Conservation (phyloP, 2,888 invertebrate genomes). For the Plebejus anna region DNA sequence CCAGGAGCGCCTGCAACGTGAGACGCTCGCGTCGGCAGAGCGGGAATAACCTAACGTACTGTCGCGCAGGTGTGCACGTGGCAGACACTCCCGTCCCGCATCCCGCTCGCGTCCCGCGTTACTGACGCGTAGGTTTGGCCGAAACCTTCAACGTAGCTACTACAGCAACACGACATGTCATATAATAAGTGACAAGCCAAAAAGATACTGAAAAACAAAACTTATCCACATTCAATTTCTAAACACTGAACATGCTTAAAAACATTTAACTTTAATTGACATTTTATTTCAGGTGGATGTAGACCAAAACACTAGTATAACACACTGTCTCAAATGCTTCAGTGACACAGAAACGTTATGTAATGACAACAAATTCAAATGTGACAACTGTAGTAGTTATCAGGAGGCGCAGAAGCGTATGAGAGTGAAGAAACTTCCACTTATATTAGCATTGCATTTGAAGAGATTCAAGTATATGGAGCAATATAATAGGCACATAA, state of each 20-base stretch:
- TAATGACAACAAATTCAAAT: conserved; percentile 99
- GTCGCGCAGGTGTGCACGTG: no score
- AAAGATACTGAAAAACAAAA: not conserved
- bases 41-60: no score
- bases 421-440: conserved; percentile 98
- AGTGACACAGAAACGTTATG: conserved; percentile 99
- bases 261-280: not conserved
- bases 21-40: no score
- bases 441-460: conserved; percentile 97
- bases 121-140: no score
- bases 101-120: no score
- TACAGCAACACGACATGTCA: no score
- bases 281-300: conserved; percentile 92
- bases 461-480: conserved; percentile 99
- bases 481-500: conserved; percentile 98
- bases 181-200: no score
- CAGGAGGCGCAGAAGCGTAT: conserved; percentile 99
- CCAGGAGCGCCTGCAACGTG: no score
- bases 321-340: conserved; percentile 98
- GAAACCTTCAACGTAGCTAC: no score
- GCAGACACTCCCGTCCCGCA: no score
- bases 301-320: conserved; percentile 99
- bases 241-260: not conserved
- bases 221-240: not conserved
- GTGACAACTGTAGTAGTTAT: conserved; percentile 99